Evolutionary conservation across 2,888 invertebrate genomes (phyloP).

Genomic region (Hyalella azteca): DNA sequence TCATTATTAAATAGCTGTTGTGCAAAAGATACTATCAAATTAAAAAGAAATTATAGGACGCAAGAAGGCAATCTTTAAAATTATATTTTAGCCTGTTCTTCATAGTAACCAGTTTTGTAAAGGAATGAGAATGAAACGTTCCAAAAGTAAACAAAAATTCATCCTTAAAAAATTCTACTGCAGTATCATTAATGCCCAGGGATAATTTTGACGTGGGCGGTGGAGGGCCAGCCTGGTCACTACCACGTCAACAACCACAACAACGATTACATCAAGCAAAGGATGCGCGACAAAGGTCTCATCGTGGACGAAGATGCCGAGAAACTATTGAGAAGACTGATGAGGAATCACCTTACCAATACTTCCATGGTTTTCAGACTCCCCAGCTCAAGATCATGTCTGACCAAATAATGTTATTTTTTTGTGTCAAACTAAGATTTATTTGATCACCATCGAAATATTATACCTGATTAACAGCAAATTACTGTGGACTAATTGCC

Average conservation of each 20-base stretch:
- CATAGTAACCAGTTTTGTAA: background rate
- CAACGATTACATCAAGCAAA: slow-evolving; percentile 37
- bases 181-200: slow-evolving; percentile 30
- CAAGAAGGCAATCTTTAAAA: background rate
- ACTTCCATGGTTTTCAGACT: slow-evolving; percentile 3
- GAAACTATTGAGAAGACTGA: background rate
- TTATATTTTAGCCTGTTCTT: background rate
- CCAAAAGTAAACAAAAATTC: background rate
- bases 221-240: slow-evolving; percentile 28
- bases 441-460: too few relatives aligned
- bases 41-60: background rate
- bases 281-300: slow-evolving; percentile 34
- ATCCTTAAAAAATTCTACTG: too few relatives aligned
- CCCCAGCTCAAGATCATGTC: background rate
- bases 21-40: background rate
- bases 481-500: too few relatives aligned
- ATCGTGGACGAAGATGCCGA: background rate
- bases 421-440: too few relatives aligned
- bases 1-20: background rate
- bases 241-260: slow-evolving; percentile 39
- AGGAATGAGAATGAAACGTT: background rate
- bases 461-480: too few relatives aligned
- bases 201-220: slow-evolving; percentile 45
- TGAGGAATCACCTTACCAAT: background rate
- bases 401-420: background rate